Evolutionary conservation across 1,140 invertebrate species (phyloP).

Genomic region (Halotydeus destructor): DNA sequence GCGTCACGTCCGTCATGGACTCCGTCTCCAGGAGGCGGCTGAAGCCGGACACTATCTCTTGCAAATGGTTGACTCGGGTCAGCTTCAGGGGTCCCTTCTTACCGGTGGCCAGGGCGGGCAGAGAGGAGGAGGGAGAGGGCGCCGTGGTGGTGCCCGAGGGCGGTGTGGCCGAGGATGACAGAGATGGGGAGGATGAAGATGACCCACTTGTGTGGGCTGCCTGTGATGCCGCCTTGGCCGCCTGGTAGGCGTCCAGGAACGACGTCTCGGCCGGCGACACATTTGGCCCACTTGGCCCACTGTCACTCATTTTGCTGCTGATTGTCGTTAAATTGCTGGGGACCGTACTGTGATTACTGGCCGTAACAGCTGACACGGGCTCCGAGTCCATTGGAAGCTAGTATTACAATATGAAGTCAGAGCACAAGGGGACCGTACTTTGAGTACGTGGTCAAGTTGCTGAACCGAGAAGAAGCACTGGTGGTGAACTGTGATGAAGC

Average conservation of each 20-base stretch:
- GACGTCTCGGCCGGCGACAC: background rate
- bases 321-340: too few species aligned
- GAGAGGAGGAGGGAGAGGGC: background rate
- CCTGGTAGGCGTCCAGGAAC: background rate
- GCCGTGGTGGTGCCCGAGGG: background rate
- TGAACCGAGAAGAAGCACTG: too few species aligned
- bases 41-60: constrained; percentile 3
- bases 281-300: too few species aligned
- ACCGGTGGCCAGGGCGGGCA: too few species aligned
- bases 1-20: constrained; percentile 5
- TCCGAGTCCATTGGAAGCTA: too few species aligned
- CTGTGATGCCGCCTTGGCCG: background rate
- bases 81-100: background rate
- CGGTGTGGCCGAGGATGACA: background rate
- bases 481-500: too few species aligned
- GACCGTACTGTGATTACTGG: too few species aligned
- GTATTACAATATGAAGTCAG: too few species aligned
- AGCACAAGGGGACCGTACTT: too few species aligned
- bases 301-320: too few species aligned
- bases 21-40: constrained; percentile 2
- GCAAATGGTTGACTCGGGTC: background rate
- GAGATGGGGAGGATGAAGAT: background rate
- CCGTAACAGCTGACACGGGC: too few species aligned
- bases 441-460: too few species aligned
- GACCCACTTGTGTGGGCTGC: background rate